phyloP scores from a whole-genome alignment of 2,797 vertebrate species.

The Hemitrygon akajei region DNA sequence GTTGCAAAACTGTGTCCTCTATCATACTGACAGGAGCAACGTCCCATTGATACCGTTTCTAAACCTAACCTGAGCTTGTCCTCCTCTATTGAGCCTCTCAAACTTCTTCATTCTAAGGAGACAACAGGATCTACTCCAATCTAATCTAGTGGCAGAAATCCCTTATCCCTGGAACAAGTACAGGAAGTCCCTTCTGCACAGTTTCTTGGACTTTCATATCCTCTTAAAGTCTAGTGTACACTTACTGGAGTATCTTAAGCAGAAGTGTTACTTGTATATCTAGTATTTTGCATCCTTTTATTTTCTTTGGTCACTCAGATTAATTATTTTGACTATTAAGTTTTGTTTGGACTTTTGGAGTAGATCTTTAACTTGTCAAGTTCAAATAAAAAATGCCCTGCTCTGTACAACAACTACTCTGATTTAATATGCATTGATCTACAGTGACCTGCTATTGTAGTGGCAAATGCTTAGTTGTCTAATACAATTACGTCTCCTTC shows the following conservation, averaged over 20 bases:
- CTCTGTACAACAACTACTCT: background rate
- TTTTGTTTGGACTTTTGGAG: background rate
- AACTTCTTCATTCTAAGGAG: no score
- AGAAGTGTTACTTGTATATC: background rate
- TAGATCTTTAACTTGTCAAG: background rate
- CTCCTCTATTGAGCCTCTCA: no score
- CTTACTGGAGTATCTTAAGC: background rate
- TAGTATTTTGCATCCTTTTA: background rate
- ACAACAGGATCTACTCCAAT: no score
- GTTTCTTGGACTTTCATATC: no score
- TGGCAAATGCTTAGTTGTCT: background rate
- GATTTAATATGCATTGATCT: background rate
- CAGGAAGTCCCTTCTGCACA: no score
- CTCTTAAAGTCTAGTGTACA: no score
- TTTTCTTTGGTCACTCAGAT: background rate
- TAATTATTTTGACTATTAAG: constrained; percentile 7
- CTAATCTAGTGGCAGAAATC: no score
- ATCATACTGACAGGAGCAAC: no score
- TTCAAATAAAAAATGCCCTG: background rate
- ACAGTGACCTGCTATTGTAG: background rate
- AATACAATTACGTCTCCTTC: background rate
- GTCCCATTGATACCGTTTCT: no score
- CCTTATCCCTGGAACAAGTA: no score
- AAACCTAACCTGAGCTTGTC: no score
- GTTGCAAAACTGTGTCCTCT: no score